Conservation (phyloP, 2,888 invertebrate species). For the Ernsta delagoae region DNA sequence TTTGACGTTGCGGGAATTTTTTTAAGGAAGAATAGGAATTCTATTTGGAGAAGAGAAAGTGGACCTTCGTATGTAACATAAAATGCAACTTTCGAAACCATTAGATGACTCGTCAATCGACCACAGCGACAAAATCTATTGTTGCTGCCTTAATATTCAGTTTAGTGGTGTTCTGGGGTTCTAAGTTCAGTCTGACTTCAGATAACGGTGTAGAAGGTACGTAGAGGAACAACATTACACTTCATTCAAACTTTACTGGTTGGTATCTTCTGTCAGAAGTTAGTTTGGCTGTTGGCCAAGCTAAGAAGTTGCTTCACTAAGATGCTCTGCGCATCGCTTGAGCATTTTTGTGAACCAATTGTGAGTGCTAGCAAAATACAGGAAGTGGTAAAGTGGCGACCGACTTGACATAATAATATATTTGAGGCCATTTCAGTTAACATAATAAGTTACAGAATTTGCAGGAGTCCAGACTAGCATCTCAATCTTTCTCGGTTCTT, state of each 20-base stretch:
- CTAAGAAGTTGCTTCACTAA: slow-evolving; percentile 49
- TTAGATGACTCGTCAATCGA: too few relatives aligned
- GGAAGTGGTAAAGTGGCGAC: slow-evolving; percentile 12
- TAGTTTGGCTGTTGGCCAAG: slow-evolving; percentile 66
- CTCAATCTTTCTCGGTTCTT: too few relatives aligned
- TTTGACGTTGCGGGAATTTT: not conserved
- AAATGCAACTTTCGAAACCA: too few relatives aligned
- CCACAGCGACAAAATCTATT: too few relatives aligned
- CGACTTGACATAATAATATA: not conserved
- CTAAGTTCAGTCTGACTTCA: not conserved
- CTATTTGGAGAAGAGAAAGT: too few relatives aligned
- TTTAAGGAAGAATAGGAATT: not conserved
- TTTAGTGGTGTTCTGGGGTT: too few relatives aligned
- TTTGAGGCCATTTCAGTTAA: too few relatives aligned
- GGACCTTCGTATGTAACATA: too few relatives aligned
- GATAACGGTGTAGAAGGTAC: slow-evolving; percentile 7
- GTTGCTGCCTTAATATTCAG: too few relatives aligned
- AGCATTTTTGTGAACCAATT: slow-evolving; percentile 23
- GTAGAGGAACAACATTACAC: slow-evolving; percentile 46
- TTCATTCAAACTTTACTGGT: slow-evolving; percentile 57
- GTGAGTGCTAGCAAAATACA: slow-evolving; percentile 9
- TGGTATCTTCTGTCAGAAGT: slow-evolving; percentile 49
- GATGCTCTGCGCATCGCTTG: not conserved
- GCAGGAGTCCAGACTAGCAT: not conserved
- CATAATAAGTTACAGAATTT: not conserved